A percentile compares a stretch with the other conserved stretches of the same genome.
These are phyloP conservation scores for Netelia fuscicornis DNA, from an alignment of 2,888 invertebrate species.

Conservation along the genomic window DNA sequence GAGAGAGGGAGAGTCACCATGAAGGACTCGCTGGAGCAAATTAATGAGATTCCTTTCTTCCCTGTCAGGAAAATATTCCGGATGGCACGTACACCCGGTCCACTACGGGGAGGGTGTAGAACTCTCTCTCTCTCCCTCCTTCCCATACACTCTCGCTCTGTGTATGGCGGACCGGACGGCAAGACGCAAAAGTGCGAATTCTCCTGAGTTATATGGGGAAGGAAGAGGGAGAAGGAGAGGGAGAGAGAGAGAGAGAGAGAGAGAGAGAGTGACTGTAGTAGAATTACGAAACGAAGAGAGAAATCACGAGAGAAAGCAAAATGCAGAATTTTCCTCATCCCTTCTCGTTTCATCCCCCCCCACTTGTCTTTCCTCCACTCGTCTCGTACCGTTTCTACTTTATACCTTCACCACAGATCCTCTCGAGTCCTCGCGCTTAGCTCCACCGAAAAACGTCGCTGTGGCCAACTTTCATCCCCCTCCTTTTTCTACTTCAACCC, in stretches of 20 bases:
- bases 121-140: no score
- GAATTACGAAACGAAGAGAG: conserved; percentile 30
- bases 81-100: conserved; percentile 66
- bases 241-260: conserved; percentile 5
- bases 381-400: conserved; percentile 33
- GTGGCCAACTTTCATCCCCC: conserved; percentile 57
- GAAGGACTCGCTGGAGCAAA: conserved; percentile 75
- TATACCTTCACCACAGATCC: conserved; percentile 42
- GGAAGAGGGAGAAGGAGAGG: conserved; percentile 12
- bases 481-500: neutral
- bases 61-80: conserved; percentile 79
- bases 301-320: conserved; percentile 51
- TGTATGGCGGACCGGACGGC: conserved; percentile 41
- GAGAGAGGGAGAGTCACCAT: conserved; percentile 64
- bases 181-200: conserved; percentile 48
- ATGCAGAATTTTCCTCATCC: conserved; percentile 54
- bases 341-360: conserved; percentile 3
- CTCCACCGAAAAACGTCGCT: conserved; percentile 50
- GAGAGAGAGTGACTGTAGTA: conserved; percentile 44
- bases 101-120: conserved; percentile 5
- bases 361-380: neutral
- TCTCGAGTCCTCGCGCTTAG: conserved; percentile 38
- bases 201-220: conserved; percentile 21
- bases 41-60: conserved; percentile 82
- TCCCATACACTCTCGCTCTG: neutral